These are phyloP conservation scores for Dermatemys mawii DNA, from an alignment of 2,113 vertebrate species.

Conservation along the genomic window DNA sequence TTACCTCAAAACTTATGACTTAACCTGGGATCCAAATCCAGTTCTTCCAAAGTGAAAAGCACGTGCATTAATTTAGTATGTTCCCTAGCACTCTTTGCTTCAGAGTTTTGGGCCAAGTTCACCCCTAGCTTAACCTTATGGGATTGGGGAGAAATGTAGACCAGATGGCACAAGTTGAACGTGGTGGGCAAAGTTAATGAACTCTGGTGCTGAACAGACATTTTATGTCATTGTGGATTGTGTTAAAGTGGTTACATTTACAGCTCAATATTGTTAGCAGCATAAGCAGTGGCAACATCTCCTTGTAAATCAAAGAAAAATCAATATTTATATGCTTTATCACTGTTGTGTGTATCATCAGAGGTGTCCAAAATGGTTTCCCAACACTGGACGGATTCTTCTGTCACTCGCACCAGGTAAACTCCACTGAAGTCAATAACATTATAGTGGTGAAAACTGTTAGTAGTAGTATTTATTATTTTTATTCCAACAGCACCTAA, in stretches of 20 bases:
- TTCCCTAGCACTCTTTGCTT: neutral
- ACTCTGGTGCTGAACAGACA: neutral
- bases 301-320: too few species aligned
- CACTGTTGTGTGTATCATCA: too few species aligned
- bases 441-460: neutral
- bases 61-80: neutral
- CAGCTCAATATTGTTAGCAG: neutral
- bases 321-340: neutral
- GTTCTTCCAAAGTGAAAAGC: neutral
- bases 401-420: neutral
- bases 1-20: neutral
- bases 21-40: neutral
- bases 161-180: neutral
- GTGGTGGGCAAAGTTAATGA: neutral
- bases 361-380: neutral
- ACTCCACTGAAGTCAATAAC: too few species aligned
- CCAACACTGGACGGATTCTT: neutral
- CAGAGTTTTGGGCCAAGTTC: neutral
- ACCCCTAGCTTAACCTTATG: neutral
- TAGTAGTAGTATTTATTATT: neutral
- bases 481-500: neutral
- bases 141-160: neutral
- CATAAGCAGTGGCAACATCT: too few species aligned
- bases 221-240: neutral
- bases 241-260: neutral